Percentiles rank a stretch among this genome's conserved stretches.
Conservation (phyloP, 2,797 vertebrate species). For the Tragelaphus eurycerus region DNA sequence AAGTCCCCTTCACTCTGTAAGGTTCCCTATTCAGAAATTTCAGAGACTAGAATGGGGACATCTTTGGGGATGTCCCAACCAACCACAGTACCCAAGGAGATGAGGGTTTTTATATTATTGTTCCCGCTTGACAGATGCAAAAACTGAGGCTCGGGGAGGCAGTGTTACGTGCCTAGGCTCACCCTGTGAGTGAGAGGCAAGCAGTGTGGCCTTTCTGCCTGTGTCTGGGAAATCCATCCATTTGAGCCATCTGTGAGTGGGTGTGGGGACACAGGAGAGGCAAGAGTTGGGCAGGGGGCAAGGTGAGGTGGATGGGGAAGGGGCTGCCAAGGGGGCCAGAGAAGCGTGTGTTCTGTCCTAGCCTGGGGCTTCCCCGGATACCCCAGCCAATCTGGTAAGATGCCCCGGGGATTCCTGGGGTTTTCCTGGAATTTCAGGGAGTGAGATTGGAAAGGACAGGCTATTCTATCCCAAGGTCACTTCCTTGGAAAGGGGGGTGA, state of each 20-base stretch:
- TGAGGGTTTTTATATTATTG: neutral
- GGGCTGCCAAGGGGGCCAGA: neutral
- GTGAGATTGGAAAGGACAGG: neutral
- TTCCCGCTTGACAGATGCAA: neutral
- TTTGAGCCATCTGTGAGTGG: neutral
- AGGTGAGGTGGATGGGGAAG: rapidly evolving
- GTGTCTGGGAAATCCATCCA: neutral
- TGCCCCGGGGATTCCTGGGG: neutral
- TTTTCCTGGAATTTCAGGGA: slow-evolving; percentile 35
- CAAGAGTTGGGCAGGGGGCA: rapidly evolving
- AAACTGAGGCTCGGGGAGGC: neutral
- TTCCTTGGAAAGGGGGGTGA: slow-evolving; percentile 6
- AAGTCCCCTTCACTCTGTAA: neutral
- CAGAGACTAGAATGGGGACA: neutral
- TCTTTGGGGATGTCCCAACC: neutral
- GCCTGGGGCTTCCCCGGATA: neutral
- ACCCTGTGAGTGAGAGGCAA: neutral
- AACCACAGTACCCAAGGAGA: too few species aligned
- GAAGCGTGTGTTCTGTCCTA: neutral
- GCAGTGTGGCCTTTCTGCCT: neutral
- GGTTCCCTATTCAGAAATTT: neutral
- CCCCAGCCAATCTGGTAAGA: neutral
- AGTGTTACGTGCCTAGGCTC: too few species aligned
- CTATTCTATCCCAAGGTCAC: neutral
- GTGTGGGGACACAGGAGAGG: neutral